Evolutionary conservation across 2,888 invertebrate species (phyloP).

Genomic region (Melipona beecheii): DNA sequence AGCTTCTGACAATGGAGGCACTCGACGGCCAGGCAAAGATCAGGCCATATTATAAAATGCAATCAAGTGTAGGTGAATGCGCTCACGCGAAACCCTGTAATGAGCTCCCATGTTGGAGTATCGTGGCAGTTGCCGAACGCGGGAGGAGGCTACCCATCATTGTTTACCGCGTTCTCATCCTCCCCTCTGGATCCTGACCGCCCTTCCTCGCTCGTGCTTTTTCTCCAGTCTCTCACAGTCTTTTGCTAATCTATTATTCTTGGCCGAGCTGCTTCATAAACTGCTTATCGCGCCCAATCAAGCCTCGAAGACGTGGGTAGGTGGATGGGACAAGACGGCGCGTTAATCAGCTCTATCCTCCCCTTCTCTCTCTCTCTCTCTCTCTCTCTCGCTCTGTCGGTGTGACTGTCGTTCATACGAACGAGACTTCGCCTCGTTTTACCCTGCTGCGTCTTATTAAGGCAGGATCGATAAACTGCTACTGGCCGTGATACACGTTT

Average conservation of each 20-base stretch:
- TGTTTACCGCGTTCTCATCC: constrained; percentile 74
- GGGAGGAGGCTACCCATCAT: constrained; percentile 78
- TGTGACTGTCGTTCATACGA: constrained; percentile 12
- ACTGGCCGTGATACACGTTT: constrained; percentile 38
- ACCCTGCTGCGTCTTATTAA: constrained; percentile 49
- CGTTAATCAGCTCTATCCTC: constrained; percentile 78
- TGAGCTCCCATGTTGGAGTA: constrained; percentile 81
- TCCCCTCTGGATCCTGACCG: constrained; percentile 38
- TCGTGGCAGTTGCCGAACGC: constrained; percentile 73
- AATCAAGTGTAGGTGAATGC: constrained; percentile 80
- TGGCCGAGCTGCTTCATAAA: constrained; percentile 79
- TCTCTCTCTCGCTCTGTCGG: constrained; percentile 20
- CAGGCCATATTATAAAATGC: constrained; percentile 81
- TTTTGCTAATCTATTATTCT: constrained; percentile 81
- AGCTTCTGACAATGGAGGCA: constrained; percentile 33
- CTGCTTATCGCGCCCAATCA: constrained; percentile 78
- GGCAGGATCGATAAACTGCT: constrained; percentile 49
- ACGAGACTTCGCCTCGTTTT: constrained; percentile 11
- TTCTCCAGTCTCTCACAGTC: constrained; percentile 41
- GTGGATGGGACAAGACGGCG: constrained; percentile 76
- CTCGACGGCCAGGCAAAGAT: constrained; percentile 63
- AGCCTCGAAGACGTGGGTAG: constrained; percentile 67
- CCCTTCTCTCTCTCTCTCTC: constrained; percentile 42
- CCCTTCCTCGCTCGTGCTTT: constrained; percentile 51
- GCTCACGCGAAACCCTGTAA: constrained; percentile 80